Percentiles rank a stretch among this genome's conserved stretches.
These are phyloP conservation scores for Saturnia pavonia DNA, from an alignment of 2,888 invertebrate species.

Conservation along the genomic window DNA sequence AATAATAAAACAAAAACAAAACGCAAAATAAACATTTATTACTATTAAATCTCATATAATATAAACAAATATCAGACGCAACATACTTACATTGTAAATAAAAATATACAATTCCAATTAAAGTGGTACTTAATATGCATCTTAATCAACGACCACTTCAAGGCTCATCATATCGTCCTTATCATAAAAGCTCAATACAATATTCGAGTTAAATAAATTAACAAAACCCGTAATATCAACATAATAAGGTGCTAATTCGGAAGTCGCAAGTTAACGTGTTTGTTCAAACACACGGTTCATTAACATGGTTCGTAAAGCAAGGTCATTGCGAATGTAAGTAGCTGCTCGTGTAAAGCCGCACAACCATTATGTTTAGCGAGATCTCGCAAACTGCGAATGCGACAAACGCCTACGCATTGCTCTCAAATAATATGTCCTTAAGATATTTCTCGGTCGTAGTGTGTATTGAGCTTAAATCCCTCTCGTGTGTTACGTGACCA, in stretches of 20 bases:
- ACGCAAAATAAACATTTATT: too few relatives aligned
- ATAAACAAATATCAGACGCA: neutral
- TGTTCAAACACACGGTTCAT: slow-evolving; percentile 47
- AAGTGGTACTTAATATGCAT: slow-evolving; percentile 1
- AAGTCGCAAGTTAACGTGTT: slow-evolving; percentile 38
- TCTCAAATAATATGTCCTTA: neutral
- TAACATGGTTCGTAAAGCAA: slow-evolving; percentile 52
- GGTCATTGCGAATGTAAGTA: slow-evolving; percentile 38
- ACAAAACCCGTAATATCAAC: slow-evolving; percentile 31
- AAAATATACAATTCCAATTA: neutral
- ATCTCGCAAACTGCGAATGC: slow-evolving; percentile 6
- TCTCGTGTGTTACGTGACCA: slow-evolving; percentile 11
- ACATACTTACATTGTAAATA: neutral
- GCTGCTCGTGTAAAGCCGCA: slow-evolving; percentile 16
- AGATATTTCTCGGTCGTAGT: slow-evolving; percentile 5
- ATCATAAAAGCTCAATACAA: slow-evolving; percentile 22
- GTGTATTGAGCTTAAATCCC: slow-evolving; percentile 6
- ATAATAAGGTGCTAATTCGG: slow-evolving; percentile 57
- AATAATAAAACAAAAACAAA: neutral
- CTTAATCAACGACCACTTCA: slow-evolving; percentile 1
- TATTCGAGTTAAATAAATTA: slow-evolving; percentile 24
- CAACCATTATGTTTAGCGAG: slow-evolving; percentile 8
- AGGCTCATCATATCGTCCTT: slow-evolving; percentile 8
- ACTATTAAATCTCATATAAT: too few relatives aligned
- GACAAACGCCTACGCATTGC: neutral